Evolutionary conservation across 2,888 invertebrate species (phyloP).

Genomic region (Pocota personata): DNA sequence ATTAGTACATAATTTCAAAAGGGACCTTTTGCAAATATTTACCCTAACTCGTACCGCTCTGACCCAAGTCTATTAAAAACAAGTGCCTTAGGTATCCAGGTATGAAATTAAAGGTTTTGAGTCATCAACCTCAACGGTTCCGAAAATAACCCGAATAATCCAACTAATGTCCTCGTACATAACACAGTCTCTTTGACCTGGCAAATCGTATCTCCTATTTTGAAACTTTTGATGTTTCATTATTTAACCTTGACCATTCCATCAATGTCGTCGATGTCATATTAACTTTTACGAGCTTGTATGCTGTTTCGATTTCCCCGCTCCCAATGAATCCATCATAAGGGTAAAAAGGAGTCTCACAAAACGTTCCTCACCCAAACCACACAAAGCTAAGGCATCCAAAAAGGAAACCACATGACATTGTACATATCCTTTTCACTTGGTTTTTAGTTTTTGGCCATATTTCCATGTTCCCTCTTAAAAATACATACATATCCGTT

Average conservation of each 20-base stretch:
- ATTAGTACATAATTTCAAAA: background rate
- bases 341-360: background rate
- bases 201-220: background rate
- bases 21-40: background rate
- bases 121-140: no score
- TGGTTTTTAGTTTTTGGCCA: slow-evolving; percentile 57
- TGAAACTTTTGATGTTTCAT: background rate
- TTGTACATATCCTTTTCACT: slow-evolving; percentile 51
- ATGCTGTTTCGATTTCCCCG: background rate
- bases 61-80: background rate
- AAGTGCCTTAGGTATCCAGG: background rate
- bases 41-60: background rate
- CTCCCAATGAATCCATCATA: background rate
- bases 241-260: slow-evolving; percentile 48
- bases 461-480: slow-evolving; percentile 31
- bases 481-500: slow-evolving; percentile 5
- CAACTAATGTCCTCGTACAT: no score
- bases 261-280: slow-evolving; percentile 12
- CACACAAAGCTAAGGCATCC: background rate
- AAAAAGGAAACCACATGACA: slow-evolving; percentile 56
- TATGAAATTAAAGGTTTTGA: background rate
- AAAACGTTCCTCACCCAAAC: slow-evolving; percentile 2
- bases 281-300: background rate
- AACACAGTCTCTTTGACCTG: no score
- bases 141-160: no score